A percentile compares a stretch with the other conserved stretches of the same genome.
These are phyloP conservation scores for Cataglyphis albicans DNA, from an alignment of 2,888 invertebrate genomes.

Conservation along the genomic window DNA sequence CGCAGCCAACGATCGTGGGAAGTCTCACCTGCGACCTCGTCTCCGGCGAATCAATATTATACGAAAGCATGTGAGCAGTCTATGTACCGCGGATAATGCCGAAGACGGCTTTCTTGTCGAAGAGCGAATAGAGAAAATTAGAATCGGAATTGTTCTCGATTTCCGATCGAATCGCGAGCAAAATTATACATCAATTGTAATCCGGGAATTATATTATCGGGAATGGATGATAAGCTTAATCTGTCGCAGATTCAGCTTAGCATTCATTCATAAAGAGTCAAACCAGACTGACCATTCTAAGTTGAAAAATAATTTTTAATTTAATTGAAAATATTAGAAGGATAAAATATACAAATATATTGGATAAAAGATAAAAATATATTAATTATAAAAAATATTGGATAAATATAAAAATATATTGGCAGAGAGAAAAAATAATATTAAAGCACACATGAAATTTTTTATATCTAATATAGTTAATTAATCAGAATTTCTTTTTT, in stretches of 20 bases:
- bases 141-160: background rate
- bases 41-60: slow-evolving; percentile 79
- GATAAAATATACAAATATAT: background rate
- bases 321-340: background rate
- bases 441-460: background rate
- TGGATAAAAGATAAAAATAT: background rate
- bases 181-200: slow-evolving; percentile 1
- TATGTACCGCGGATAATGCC: slow-evolving; percentile 53
- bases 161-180: background rate
- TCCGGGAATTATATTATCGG: background rate
- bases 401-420: background rate
- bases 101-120: slow-evolving; percentile 56
- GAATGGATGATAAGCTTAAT: background rate
- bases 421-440: background rate
- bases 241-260: background rate
- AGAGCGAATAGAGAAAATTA: background rate
- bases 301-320: background rate
- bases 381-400: background rate
- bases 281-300: background rate
- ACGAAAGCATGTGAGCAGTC: slow-evolving; percentile 65
- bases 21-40: slow-evolving; percentile 81
- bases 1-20: slow-evolving; percentile 78
- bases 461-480: background rate
- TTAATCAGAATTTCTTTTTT: background rate
- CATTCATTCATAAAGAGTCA: background rate